A percentile compares a stretch with the other conserved stretches of the same genome.
Conservation (phyloP, 2,113 vertebrate genomes). For the Anarrhichthys ocellatus region DNA sequence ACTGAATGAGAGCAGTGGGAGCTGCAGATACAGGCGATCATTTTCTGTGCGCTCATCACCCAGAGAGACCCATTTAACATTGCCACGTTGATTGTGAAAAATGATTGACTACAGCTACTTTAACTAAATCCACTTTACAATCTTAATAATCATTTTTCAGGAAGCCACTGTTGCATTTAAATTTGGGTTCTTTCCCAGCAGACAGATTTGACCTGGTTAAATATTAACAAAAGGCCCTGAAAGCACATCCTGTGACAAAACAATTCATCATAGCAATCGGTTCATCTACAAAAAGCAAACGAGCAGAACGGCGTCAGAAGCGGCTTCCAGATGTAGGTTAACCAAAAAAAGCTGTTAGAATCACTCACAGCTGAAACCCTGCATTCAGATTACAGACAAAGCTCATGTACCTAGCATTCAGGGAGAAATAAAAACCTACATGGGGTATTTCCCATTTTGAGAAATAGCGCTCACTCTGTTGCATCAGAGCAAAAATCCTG, state of each 20-base stretch:
- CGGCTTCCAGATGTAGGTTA: conserved; percentile 24
- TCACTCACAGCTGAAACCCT: background rate
- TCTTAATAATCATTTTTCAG: background rate
- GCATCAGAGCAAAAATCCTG: background rate
- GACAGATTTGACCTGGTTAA: conserved; percentile 16
- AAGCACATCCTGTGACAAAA: background rate
- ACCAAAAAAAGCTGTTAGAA: background rate
- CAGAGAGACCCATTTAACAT: background rate
- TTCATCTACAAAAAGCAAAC: conserved; percentile 14
- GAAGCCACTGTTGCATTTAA: background rate
- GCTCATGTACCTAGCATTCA: background rate
- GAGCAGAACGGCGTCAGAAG: background rate
- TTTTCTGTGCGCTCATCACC: background rate
- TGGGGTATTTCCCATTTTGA: conserved; percentile 47
- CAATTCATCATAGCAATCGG: background rate
- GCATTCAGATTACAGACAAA: background rate
- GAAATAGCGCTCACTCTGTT: conserved; percentile 1
- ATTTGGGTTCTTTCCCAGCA: conserved; percentile 16
- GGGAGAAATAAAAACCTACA: background rate
- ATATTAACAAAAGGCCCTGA: conserved; percentile 2
- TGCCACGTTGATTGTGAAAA: background rate
- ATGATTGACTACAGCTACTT: background rate
- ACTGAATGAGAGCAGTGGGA: background rate
- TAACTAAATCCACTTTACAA: background rate
- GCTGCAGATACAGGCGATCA: background rate